Conservation (phyloP, 2,888 invertebrate genomes). For the Antheraea yamamai region DNA sequence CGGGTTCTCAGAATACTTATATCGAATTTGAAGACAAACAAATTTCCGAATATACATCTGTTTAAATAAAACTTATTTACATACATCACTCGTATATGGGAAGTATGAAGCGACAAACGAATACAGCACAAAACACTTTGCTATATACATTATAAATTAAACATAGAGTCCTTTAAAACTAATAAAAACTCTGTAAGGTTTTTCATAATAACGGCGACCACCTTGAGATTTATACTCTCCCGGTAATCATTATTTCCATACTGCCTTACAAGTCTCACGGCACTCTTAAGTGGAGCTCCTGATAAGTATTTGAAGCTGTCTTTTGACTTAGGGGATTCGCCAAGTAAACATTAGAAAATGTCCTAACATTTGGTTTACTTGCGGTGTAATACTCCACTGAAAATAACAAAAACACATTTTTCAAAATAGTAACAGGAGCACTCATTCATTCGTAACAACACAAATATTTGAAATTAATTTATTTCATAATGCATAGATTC, state of each 20-base stretch:
- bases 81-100: neutral
- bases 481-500: neutral
- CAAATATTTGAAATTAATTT: neutral
- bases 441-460: neutral
- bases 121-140: neutral
- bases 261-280: too few relatives aligned
- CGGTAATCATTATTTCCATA: too few relatives aligned
- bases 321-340: too few relatives aligned
- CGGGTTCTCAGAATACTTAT: neutral
- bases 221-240: too few relatives aligned
- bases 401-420: neutral
- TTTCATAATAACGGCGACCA: neutral
- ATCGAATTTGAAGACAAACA: neutral
- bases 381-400: too few relatives aligned
- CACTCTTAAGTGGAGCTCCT: too few relatives aligned
- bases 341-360: too few relatives aligned
- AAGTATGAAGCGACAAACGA: neutral
- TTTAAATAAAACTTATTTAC: constrained; percentile 1
- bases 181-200: neutral
- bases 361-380: too few relatives aligned
- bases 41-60: neutral
- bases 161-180: neutral
- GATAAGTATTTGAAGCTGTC: too few relatives aligned
- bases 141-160: neutral
- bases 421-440: neutral